Conservation (phyloP, 64 coral and sea anemone genomes). For the Astreopora myriophthalma region DNA sequence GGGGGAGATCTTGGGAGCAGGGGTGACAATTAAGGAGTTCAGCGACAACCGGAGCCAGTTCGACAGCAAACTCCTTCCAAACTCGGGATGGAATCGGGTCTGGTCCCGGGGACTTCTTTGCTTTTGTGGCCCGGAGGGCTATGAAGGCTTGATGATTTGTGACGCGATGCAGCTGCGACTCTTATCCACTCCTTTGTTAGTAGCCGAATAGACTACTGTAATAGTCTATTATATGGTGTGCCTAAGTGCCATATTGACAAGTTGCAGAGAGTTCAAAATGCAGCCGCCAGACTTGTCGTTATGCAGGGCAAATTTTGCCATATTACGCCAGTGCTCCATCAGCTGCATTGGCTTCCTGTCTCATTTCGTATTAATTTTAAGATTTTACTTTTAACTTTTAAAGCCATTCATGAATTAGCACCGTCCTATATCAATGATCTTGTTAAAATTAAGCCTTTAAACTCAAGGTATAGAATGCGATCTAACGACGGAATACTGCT, state of each 20-base stretch:
- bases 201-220: not conserved
- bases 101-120: no score
- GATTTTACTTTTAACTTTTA: constrained; percentile 49
- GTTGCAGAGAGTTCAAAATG: not conserved
- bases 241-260: not conserved
- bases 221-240: not conserved
- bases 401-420: constrained; percentile 23
- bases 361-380: constrained; percentile 51
- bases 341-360: constrained; percentile 51
- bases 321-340: constrained; percentile 26
- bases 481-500: constrained; percentile 35
- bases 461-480: constrained; percentile 42
- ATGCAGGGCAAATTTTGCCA: constrained; percentile 28
- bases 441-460: constrained; percentile 21
- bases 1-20: no score
- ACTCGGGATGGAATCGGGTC: no score
- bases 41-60: no score
- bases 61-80: no score
- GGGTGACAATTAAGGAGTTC: no score
- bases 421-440: constrained; percentile 43
- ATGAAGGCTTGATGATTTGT: no score
- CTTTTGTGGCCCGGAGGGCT: no score
- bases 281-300: not conserved
- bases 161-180: no score
- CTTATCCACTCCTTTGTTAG: not conserved